phyloP scores from a whole-genome alignment of 2,797 vertebrate species.

The Atherinosoma microstoma region DNA sequence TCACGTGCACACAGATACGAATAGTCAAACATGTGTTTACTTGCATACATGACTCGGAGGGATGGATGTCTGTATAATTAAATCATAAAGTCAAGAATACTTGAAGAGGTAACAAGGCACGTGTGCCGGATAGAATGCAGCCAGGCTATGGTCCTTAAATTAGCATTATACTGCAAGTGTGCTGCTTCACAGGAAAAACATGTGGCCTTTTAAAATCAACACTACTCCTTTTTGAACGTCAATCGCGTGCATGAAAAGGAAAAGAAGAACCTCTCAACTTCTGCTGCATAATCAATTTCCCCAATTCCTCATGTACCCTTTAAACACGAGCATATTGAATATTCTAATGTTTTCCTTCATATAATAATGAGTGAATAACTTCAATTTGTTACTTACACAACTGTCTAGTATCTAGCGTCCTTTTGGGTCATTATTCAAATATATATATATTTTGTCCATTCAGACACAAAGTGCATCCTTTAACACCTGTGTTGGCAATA shows the following conservation, averaged over 20 bases:
- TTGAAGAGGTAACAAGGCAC: conserved; percentile 20
- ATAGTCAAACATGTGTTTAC: conserved; percentile 21
- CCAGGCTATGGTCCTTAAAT: conserved; percentile 5
- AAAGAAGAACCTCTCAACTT: background rate
- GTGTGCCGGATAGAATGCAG: conserved; percentile 26
- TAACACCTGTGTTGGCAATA: background rate
- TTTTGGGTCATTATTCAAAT: too few relatives aligned
- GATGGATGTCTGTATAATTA: conserved; percentile 46
- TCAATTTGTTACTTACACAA: background rate
- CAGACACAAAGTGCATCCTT: background rate
- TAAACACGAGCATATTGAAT: conserved; percentile 4
- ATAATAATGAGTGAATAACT: too few relatives aligned
- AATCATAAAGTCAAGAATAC: conserved; percentile 34
- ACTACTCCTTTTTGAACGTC: background rate
- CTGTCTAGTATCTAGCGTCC: background rate
- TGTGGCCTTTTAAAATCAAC: too few relatives aligned
- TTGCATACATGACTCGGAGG: conserved; percentile 42
- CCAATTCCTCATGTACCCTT: background rate
- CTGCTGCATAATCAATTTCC: background rate
- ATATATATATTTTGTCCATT: background rate
- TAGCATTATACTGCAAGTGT: background rate
- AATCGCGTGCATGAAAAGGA: background rate
- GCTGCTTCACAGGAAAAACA: conserved; percentile 12
- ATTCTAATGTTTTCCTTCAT: background rate
- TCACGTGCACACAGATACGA: background rate